These are phyloP conservation scores for Bradypus variegatus DNA, from an alignment of 2,797 vertebrate genomes.

Conservation along the genomic window DNA sequence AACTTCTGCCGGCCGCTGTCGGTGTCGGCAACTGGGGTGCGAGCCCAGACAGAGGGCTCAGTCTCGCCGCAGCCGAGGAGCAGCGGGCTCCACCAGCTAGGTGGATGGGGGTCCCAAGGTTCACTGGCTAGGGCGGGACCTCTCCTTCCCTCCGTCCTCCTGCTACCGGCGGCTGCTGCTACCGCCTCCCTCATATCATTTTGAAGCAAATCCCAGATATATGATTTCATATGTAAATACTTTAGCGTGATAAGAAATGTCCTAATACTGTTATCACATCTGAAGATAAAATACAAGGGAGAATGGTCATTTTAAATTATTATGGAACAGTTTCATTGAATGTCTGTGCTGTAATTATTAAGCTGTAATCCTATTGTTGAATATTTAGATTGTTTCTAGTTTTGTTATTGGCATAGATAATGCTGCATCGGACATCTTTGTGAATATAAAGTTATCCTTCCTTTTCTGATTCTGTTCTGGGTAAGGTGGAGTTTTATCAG, in stretches of 20 bases:
- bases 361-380: not conserved
- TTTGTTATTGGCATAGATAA: not conserved
- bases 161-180: too few species aligned
- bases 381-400: not conserved
- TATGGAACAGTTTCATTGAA: not conserved
- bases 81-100: too few species aligned
- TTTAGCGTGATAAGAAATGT: not conserved
- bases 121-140: too few species aligned
- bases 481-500: not conserved
- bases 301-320: not conserved
- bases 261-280: not conserved
- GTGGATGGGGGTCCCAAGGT: too few species aligned
- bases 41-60: too few species aligned
- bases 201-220: not conserved
- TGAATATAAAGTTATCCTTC: not conserved
- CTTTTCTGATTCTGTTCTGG: not conserved
- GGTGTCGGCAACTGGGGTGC: too few species aligned
- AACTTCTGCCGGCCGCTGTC: too few species aligned
- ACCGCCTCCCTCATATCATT: not conserved
- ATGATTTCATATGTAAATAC: not conserved
- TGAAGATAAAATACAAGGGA: not conserved
- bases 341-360: not conserved
- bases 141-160: too few species aligned
- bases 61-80: too few species aligned
- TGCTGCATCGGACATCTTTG: not conserved